Evolutionary conservation across 2,797 vertebrate species (phyloP), one percentile per base, ranked within the genome.

Genomic region (Myripristis jacobus): DNA sequence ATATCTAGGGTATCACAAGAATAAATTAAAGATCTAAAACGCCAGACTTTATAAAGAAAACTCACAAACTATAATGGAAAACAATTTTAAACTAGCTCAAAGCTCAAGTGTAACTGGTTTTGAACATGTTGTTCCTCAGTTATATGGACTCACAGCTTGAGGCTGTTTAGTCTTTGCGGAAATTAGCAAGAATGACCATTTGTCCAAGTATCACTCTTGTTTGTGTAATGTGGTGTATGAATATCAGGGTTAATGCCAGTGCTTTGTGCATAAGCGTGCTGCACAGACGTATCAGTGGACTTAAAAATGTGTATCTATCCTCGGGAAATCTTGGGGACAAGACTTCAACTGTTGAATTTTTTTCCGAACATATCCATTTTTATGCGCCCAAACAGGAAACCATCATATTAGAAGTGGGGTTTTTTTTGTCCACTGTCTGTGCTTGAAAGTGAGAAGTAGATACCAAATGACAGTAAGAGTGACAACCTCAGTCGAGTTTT

Each of bases 251-350:
- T 41, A 21, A 11, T 15, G 13, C 5, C 9, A 50, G 15, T 15
- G 15, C 48, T 6, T 21, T 54, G 10, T 43, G 41, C 6, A 43
- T 15, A 16, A 5, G 13, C 16, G 41, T 43, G 41, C 6, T 43
- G 41, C 41, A 43, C 41, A 38, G 2, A 15, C 3, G 36, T 38
- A 1, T 38, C 11, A 38, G 11, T 11, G 36, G 36, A 10, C 36
- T 38, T 38, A 13, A 12, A 38, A 38, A 38, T 11, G 2, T 38
- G n/a, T n/a, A 34, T 6, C 31, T 10, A 57, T 44, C 16, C 18
- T 7, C 2, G 65, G 58, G 29, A 60, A 58, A 64, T 54, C 22
- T 53, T 41, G n/a, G 54, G 36, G 19, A 74, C 38, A 66, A 51
- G 56, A 22, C 51, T 67, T 74, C 11, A 59, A 50, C 24, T 22